Base-by-base conservation (phyloP, 2,797 vertebrate genomes). In the Hybognathus amarus region DNA sequence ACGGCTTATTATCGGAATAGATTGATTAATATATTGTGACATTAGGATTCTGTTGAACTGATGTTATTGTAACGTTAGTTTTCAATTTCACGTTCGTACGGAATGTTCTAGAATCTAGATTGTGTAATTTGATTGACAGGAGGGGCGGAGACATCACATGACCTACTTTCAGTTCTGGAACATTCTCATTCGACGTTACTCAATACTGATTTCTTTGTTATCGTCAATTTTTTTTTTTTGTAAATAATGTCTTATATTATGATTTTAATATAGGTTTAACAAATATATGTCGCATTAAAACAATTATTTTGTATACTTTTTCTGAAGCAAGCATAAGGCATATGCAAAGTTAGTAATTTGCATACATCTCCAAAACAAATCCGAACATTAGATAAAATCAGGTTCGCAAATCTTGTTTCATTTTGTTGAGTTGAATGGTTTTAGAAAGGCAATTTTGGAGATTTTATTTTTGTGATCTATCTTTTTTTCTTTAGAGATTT, bases 161-260 rank as follows among this genome's bases (percentile, higher is more conserved):
- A 59, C 30, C 68, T 83, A 11, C 38, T 73, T 59, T 68, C 38
- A 33, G 45, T 87, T 81, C 79, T 30, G 22, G 85, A 5, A 77
- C n/a, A 3, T 77, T 84, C 76, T n/a, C n/a, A 5, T 6, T 17
- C 38, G n/a, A 24, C 56, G 27, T 30, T 45, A 6, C 12, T 36
- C 4, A 13, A 22, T 30, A 5, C 18, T 2, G 18, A 6, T 6
- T 0, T 11, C 4, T 38, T 15, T 64, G 4, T 68, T 38, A 1
- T 38, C 24, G 15, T 54, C 22, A 15, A 4, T 0, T 69, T 40
- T 33, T 0, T 69, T 40, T 45, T 5, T 30, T 40, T 30, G 6
- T 1, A 42, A 59, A 3, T 52, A 4, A 3, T 47, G 3, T 24
- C 10, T 40, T 6, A n/a, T 6, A 45, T 30, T 42, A 59, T 20